Percentiles rank a stretch among this genome's conserved stretches.
Evolutionary conservation across 2,888 invertebrate species (phyloP).

Genomic region (Oegoconia quadripuncta): DNA sequence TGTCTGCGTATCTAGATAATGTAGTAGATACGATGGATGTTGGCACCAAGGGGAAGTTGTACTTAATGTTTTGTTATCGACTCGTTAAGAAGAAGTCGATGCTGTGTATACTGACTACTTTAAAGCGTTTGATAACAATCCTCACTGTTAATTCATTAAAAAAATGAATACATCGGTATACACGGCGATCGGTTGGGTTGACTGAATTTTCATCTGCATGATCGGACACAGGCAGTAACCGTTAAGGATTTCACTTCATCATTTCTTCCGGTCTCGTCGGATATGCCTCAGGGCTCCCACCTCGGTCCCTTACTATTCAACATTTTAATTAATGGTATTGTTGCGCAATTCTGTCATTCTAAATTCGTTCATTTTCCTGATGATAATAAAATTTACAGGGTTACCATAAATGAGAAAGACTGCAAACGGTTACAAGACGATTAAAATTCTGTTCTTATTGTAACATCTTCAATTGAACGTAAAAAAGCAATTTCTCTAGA

Average conservation of each 20-base stretch:
- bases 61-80: too few relatives aligned
- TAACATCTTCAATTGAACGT: too few relatives aligned
- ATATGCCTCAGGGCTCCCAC: conserved; percentile 15
- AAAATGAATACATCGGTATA: conserved; percentile 13
- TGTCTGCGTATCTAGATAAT: too few relatives aligned
- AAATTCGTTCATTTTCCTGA: not conserved
- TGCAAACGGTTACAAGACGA: too few relatives aligned
- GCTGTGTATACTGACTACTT: conserved; percentile 16
- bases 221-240: conserved; percentile 7
- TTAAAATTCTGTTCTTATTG: not conserved
- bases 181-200: conserved; percentile 14
- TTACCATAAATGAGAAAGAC: not conserved
- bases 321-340: not conserved
- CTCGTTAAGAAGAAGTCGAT: too few relatives aligned
- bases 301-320: conserved; percentile 7
- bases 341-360: too few relatives aligned
- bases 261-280: conserved; percentile 3
- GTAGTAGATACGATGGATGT: too few relatives aligned
- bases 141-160: conserved; percentile 3
- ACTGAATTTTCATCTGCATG: conserved; percentile 7
- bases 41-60: too few relatives aligned
- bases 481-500: too few relatives aligned
- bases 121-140: conserved; percentile 18
- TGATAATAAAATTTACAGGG: conserved; percentile 2
- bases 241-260: conserved; percentile 7